Evolutionary conservation across 2,113 vertebrate genomes (phyloP).

Genomic region (Neomonachus schauinslandi): DNA sequence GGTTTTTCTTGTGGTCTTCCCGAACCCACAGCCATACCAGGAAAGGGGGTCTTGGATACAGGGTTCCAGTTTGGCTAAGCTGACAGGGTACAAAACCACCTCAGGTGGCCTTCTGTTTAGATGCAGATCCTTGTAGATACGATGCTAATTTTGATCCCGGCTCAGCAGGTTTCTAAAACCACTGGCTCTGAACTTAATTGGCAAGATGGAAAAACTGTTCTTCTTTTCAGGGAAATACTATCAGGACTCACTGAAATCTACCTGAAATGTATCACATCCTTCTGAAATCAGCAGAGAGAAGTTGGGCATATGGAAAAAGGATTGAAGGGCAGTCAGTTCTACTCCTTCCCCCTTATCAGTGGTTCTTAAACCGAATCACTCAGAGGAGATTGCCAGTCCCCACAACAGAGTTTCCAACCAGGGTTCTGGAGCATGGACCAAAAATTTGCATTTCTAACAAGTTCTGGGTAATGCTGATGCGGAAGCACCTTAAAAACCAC

Average conservation of each 20-base stretch:
- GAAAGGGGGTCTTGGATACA: not conserved
- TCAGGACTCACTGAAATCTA: not conserved
- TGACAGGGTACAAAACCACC: not conserved
- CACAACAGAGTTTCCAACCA: not conserved
- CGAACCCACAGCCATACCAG: not conserved
- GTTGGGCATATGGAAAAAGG: not conserved
- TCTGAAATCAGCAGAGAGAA: not conserved
- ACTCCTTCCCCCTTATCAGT: no score
- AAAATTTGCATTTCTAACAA: not conserved
- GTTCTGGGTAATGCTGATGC: not conserved
- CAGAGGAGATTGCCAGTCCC: not conserved
- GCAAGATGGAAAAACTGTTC: not conserved
- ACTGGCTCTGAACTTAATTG: not conserved
- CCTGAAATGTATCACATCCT: not conserved
- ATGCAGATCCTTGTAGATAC: not conserved
- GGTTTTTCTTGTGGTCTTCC: not conserved
- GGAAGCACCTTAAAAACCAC: not conserved
- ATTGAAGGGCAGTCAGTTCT: not conserved
- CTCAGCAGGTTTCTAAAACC: not conserved
- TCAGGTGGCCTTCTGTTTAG: not conserved
- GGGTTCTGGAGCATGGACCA: not conserved
- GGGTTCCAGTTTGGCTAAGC: not conserved
- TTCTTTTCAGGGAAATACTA: not conserved
- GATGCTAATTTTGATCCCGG: not conserved
- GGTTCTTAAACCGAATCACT: not conserved